phyloP scores from a whole-genome alignment of 1,140 invertebrate species.

The Caenorhabditis remanei region DNA sequence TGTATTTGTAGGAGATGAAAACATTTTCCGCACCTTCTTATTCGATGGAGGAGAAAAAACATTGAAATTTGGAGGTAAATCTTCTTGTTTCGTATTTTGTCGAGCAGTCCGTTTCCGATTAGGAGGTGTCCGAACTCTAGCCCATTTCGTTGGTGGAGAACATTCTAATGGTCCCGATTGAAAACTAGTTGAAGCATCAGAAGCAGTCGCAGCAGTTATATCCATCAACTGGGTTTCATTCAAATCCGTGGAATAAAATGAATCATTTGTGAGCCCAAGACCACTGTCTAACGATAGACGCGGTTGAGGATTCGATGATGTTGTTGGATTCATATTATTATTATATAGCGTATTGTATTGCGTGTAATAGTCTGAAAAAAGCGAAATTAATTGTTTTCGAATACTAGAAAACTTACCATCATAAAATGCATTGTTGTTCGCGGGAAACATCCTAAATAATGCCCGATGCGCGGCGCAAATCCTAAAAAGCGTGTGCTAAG shows the following conservation, averaged over 20 bases:
- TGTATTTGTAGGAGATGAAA: neutral
- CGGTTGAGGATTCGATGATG: neutral
- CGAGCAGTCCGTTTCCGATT: neutral
- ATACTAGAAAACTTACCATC: neutral
- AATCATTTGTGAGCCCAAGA: slow-evolving; percentile 34
- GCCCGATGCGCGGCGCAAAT: slow-evolving; percentile 1
- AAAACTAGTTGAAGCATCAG: slow-evolving; percentile 10
- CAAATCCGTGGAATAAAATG: slow-evolving; percentile 15
- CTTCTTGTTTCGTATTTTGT: neutral
- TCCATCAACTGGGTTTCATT: slow-evolving; percentile 45
- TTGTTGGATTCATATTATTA: slow-evolving; percentile 14
- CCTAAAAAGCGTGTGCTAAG: slow-evolving; percentile 22
- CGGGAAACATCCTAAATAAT: slow-evolving; percentile 14
- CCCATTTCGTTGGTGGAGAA: slow-evolving; percentile 46
- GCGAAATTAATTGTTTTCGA: neutral
- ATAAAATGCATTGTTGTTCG: slow-evolving; percentile 3
- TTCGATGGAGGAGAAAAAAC: slow-evolving; percentile 12
- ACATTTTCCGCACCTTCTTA: slow-evolving; percentile 20
- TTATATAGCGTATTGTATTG: slow-evolving; percentile 8
- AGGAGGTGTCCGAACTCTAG: slow-evolving; percentile 9
- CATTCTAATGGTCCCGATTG: neutral
- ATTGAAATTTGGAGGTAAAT: neutral
- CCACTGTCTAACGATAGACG: slow-evolving; percentile 44
- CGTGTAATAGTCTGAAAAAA: slow-evolving; percentile 26
- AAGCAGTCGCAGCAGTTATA: slow-evolving; percentile 14